Evolutionary conservation across 1,140 invertebrate species (phyloP), one percentile per base, ranked within the genome.

Genomic region (Nephila pilipes): DNA sequence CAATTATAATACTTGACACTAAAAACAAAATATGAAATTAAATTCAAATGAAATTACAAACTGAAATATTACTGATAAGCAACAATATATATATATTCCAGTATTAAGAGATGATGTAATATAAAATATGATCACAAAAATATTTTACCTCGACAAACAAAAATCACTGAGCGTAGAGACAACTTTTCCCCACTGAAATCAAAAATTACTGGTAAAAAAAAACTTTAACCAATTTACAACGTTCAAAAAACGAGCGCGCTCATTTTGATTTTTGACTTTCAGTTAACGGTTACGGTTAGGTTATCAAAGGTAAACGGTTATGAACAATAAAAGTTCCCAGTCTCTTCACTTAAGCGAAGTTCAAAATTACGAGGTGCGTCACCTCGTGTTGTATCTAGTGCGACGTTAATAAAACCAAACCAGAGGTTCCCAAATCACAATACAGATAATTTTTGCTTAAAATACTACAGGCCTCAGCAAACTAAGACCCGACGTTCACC

Each of bases 221-320:
- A 18, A 75, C 69, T 32, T 75, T 16, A 75, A 36, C 69, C 14
- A 75, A 36, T 18, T 75, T 75, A 46, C 29, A 75, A 75, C 69
- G 69, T 75, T 75, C 69, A 75, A 75, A 75, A 32, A 32, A 5
- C 0, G 25, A 36, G 69, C 69, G 69, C 69, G 69, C 69, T 75
- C 32, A 75, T 75, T 75, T 75, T 75, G 69, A 75, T 75, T 75
- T 58, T 75, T 75, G 16, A 75, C 69, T 20, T 75, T 29, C 32
- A 75, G 0, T 36, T 32, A 75, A 18, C 32, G 16, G 69, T 75
- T 75, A 36, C 29, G 36, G 69, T 75, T 32, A 75, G 4, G 20
- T 60, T 22, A 16, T 18, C 20, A 20, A 20, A 22, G 16, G 16
- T 22, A n/a, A n/a, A n/a, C n/a, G n/a, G n/a, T n/a, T n/a, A 20